These are phyloP conservation scores for Anoura caudifer DNA, from an alignment of 2,113 vertebrate genomes.

Conservation along the genomic window DNA sequence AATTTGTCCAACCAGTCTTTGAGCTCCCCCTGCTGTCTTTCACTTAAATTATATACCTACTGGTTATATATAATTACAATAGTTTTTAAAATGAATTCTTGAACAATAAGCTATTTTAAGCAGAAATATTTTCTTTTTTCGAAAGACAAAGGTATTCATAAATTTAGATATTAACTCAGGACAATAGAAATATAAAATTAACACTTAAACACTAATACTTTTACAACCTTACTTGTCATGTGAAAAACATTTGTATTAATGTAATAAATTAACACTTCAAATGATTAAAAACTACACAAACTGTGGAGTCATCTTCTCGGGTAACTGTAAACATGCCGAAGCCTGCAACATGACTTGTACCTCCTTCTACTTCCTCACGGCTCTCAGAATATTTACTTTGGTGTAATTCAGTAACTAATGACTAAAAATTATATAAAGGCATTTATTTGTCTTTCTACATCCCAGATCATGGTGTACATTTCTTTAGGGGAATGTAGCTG, in stretches of 20 bases:
- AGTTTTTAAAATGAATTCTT: background rate
- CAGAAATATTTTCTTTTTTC: background rate
- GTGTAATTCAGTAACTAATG: background rate
- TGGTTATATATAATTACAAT: background rate
- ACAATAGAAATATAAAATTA: background rate
- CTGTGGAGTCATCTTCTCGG: background rate
- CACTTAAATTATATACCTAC: background rate
- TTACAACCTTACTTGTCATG: background rate
- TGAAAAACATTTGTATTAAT: background rate
- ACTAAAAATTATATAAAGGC: background rate
- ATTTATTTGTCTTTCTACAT: background rate
- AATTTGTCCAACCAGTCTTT: conserved; percentile 30
- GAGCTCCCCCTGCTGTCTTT: conserved; percentile 76
- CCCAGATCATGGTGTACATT: background rate
- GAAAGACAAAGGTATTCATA: background rate
- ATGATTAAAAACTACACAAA: conserved; percentile 18
- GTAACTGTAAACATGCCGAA: background rate
- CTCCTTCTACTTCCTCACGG: background rate
- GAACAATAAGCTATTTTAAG: background rate
- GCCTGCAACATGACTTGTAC: background rate
- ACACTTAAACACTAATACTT: background rate
- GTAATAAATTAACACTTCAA: background rate
- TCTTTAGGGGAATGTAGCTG: background rate
- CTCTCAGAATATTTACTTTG: background rate
- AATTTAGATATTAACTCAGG: background rate